These are phyloP conservation scores for Eonycteris spelaea DNA, from an alignment of 2,113 vertebrate genomes.

Conservation along the genomic window DNA sequence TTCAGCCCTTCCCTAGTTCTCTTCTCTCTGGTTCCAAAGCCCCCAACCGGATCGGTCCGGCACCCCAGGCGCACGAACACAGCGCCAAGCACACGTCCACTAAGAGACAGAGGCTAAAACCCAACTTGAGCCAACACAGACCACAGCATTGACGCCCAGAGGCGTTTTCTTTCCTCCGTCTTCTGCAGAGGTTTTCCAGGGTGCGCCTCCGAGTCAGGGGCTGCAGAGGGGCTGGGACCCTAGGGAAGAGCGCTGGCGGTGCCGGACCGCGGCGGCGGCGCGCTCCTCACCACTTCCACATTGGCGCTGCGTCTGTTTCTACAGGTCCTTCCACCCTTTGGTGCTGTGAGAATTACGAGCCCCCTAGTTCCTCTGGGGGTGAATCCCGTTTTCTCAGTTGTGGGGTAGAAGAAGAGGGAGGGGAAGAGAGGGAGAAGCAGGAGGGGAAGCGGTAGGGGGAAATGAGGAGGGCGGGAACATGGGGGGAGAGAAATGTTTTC, in stretches of 20 bases:
- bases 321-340: background rate
- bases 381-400: background rate
- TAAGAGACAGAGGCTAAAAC: background rate
- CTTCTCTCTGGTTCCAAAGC: background rate
- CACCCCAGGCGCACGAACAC: background rate
- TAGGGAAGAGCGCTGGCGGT: background rate
- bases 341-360: background rate
- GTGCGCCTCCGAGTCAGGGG: background rate
- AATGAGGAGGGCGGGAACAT: background rate
- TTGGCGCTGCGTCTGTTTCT: background rate
- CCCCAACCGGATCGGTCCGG: background rate
- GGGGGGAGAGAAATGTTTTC: slow-evolving; percentile 76
- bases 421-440: background rate
- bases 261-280: background rate
- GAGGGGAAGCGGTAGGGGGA: background rate
- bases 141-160: background rate
- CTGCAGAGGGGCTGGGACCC: background rate
- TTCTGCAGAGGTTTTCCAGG: rapidly evolving
- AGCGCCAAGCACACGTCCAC: background rate
- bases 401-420: background rate
- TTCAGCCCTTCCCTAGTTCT: too few relatives aligned
- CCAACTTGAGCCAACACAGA: background rate
- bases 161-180: background rate
- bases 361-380: background rate
- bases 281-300: background rate